phyloP scores from a whole-genome alignment of 2,888 invertebrate genomes.

The Pterobdella sp. region DNA sequence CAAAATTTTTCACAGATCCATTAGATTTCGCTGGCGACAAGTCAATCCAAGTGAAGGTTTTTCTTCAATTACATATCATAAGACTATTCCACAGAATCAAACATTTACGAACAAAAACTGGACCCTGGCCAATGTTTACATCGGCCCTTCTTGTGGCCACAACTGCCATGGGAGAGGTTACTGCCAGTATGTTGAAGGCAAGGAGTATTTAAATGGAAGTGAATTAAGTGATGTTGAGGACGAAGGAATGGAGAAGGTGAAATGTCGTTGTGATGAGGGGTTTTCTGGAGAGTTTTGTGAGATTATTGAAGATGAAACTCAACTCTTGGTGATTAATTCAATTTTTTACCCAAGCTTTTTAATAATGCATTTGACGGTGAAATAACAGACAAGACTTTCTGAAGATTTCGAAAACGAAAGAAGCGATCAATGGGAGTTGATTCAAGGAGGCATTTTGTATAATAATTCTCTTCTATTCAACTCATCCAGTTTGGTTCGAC shows the following conservation, averaged over 20 bases:
- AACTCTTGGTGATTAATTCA: background rate
- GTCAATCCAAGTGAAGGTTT: background rate
- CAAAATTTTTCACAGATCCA: background rate
- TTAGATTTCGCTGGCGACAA: background rate
- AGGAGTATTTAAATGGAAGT: too few relatives aligned
- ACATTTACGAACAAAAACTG: background rate
- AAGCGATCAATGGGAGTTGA: background rate
- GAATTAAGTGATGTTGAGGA: too few relatives aligned
- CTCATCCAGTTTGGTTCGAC: background rate
- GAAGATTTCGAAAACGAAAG: background rate
- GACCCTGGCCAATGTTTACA: background rate
- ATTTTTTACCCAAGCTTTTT: background rate
- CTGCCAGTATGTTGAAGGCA: background rate
- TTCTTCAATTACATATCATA: background rate
- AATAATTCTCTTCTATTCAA: background rate
- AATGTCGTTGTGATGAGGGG: background rate
- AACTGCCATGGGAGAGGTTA: slow-evolving; percentile 1
- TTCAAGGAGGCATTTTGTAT: background rate
- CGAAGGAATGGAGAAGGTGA: too few relatives aligned
- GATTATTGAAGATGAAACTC: background rate
- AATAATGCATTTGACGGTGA: background rate
- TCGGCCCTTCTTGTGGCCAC: background rate
- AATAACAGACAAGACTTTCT: background rate
- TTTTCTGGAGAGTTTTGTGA: background rate
- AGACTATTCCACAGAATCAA: background rate